Percentiles rank a stretch among this genome's conserved stretches.
Conservation (phyloP, 2,113 vertebrate genomes). For the Anguilla japonica region DNA sequence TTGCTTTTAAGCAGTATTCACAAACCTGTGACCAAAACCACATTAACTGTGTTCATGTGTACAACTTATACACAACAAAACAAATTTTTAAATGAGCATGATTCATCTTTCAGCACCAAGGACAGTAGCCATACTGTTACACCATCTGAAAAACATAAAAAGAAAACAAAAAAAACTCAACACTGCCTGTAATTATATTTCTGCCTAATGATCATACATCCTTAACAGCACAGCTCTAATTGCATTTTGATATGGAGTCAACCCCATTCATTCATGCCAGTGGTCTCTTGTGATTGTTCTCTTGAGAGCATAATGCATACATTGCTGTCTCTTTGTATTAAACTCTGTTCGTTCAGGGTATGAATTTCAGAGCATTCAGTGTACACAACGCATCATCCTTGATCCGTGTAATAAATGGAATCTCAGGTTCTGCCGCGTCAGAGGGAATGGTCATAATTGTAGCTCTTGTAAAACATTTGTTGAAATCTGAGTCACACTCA, state of each 20-base stretch:
- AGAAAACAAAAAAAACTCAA: not conserved
- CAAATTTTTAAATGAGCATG: not conserved
- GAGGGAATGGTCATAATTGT: not conserved
- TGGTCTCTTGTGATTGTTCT: not conserved
- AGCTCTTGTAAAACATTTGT: not conserved
- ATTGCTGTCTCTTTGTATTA: not conserved
- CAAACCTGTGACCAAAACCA: not conserved
- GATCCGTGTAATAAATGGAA: not conserved
- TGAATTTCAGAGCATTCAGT: not conserved
- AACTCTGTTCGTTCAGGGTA: not conserved
- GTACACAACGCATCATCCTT: not conserved
- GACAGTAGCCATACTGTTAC: conserved; percentile 28
- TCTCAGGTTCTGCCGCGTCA: not conserved
- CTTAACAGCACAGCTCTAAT: not conserved
- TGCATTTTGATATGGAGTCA: not conserved
- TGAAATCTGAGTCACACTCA: not conserved
- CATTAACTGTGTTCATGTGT: not conserved
- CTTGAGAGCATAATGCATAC: not conserved
- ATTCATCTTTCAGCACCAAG: conserved; percentile 40
- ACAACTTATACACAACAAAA: conserved; percentile 7
- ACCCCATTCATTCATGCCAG: not conserved
- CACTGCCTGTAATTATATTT: not conserved
- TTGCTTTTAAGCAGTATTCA: not conserved
- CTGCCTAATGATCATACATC: not conserved
- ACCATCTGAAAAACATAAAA: not conserved